These are phyloP conservation scores for Parauchenoglanis ngamensis DNA, from an alignment of 2,797 vertebrate species.

Conservation along the genomic window DNA sequence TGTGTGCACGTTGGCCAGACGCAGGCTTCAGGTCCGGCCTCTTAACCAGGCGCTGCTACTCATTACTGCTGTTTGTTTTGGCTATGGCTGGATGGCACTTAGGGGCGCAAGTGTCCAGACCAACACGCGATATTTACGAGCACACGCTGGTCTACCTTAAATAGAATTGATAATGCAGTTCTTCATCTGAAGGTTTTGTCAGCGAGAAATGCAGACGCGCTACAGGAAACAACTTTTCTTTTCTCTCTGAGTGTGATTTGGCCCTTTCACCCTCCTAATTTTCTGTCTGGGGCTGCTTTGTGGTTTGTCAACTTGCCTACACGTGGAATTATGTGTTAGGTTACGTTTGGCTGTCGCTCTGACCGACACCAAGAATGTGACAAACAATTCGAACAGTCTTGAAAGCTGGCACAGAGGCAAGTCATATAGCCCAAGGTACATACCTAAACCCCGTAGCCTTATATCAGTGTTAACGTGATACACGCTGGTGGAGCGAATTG, in stretches of 20 bases:
- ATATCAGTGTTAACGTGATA: constrained; percentile 53
- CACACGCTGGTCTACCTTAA: constrained; percentile 67
- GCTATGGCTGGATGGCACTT: constrained; percentile 74
- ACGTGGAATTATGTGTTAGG: constrained; percentile 57
- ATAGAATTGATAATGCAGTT: constrained; percentile 68
- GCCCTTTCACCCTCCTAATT: constrained; percentile 71
- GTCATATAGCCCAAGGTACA: constrained; percentile 59
- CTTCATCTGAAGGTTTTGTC: constrained; percentile 52
- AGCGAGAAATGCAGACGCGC: constrained; percentile 61
- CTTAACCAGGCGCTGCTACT: constrained; percentile 76
- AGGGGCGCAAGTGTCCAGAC: constrained; percentile 62
- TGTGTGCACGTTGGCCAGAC: constrained; percentile 65
- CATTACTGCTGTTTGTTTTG: constrained; percentile 81
- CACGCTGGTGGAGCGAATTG: constrained; percentile 31
- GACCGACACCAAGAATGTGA: constrained; percentile 67
- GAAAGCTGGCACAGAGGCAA: constrained; percentile 51
- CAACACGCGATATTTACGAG: constrained; percentile 58
- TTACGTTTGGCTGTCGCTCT: constrained; percentile 60
- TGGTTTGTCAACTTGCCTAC: constrained; percentile 64
- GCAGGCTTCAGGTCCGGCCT: constrained; percentile 52
- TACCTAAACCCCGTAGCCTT: constrained; percentile 47
- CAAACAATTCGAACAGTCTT: constrained; percentile 72
- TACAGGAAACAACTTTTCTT: constrained; percentile 72
- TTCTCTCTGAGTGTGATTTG: constrained; percentile 73
- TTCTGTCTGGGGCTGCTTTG: constrained; percentile 74